Conservation (phyloP, 2,797 vertebrate species). For the Fundulus diaphanus region DNA sequence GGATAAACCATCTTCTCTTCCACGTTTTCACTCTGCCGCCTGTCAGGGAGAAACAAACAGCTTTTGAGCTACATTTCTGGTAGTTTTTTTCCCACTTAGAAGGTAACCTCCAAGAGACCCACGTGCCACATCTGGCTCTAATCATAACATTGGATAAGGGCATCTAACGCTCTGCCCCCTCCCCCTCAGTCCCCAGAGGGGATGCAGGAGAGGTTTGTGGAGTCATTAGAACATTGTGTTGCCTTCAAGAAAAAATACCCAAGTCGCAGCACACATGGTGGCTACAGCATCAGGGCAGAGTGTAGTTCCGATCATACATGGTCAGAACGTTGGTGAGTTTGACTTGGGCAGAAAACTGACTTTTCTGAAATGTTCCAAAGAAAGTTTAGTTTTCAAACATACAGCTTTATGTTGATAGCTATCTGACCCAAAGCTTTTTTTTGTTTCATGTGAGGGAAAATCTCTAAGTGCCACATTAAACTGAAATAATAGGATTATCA, state of each 20-base stretch:
- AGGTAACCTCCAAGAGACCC: conserved; percentile 53
- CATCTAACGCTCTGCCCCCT: conserved; percentile 13
- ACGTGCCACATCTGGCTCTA: conserved; percentile 71
- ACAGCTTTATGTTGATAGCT: neutral
- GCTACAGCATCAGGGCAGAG: conserved; percentile 10
- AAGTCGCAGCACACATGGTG: conserved; percentile 9
- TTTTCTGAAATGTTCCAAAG: neutral
- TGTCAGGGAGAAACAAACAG: conserved; percentile 59
- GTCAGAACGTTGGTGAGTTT: neutral
- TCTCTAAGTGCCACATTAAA: conserved; percentile 48
- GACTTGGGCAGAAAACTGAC: neutral
- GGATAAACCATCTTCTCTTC: conserved; percentile 98
- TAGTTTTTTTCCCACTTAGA: conserved; percentile 17
- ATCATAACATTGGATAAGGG: conserved; percentile 50
- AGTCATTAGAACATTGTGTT: conserved; percentile 38
- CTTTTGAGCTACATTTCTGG: conserved; percentile 18
- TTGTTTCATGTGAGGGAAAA: neutral
- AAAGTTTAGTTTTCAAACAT: neutral
- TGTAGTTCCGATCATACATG: neutral
- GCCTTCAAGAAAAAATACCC: conserved; percentile 25
- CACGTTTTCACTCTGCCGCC: conserved; percentile 98
- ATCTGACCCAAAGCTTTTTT: neutral
- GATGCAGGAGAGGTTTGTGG: neutral
- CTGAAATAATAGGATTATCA: conserved; percentile 71
- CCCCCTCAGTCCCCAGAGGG: conserved; percentile 13